Evolutionary conservation across 2,113 vertebrate species (phyloP).

Genomic region (Dolichallabes microphthalmus): DNA sequence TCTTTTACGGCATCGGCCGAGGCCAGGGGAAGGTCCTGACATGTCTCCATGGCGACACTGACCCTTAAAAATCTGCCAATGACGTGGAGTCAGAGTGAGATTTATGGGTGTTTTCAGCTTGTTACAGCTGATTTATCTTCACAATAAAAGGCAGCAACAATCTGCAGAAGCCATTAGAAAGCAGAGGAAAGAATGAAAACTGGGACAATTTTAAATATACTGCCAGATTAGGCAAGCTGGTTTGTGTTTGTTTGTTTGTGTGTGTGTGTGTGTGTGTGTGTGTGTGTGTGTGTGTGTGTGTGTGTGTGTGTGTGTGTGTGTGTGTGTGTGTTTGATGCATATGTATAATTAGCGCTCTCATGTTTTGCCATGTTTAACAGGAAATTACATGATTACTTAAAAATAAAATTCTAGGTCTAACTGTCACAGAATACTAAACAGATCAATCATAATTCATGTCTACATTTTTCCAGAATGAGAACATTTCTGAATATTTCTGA

Average conservation of each 20-base stretch:
- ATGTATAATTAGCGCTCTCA: not conserved
- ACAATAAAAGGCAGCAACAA: conserved; percentile 81
- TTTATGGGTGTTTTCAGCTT: conserved; percentile 80
- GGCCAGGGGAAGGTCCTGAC: conserved; percentile 61
- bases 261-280: conserved; percentile 17
- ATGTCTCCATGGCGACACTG: conserved; percentile 67
- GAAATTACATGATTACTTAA: conserved; percentile 26
- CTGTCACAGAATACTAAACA: conserved; percentile 8
- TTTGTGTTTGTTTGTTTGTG: not conserved
- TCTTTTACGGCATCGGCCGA: conserved; percentile 62
- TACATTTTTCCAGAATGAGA: not conserved
- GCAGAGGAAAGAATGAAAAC: conserved; percentile 53
- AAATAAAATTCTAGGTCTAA: too few relatives aligned
- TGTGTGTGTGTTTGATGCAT: conserved; percentile 11
- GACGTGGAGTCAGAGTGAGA: conserved; percentile 66
- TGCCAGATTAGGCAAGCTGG: conserved; percentile 15
- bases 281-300: not conserved
- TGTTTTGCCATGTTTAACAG: conserved; percentile 12
- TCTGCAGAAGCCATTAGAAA: conserved; percentile 77
- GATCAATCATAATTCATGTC: not conserved
- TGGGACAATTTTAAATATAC: conserved; percentile 56
- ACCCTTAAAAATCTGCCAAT: conserved; percentile 68
- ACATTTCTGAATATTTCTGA: conserved; percentile 19
- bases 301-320: conserved; percentile 6
- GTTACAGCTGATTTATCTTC: conserved; percentile 82